These are phyloP conservation scores for Orycteropus afer DNA, from an alignment of 2,113 vertebrate species.

Conservation along the genomic window DNA sequence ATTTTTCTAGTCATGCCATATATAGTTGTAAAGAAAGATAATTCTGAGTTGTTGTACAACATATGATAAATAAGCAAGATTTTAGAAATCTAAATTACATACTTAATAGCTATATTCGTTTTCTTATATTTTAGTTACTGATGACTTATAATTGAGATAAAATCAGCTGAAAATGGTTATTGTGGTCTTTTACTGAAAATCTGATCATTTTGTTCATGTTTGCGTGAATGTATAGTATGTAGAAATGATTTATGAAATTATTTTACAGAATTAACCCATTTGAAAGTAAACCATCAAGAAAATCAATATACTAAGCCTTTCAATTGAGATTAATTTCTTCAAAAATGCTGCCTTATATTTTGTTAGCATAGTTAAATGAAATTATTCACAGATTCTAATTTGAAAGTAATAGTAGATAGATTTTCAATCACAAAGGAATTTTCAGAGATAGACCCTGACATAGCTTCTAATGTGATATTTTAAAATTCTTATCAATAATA, in stretches of 20 bases:
- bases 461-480: neutral
- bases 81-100: neutral
- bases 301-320: neutral
- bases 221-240: neutral
- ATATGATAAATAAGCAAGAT: neutral
- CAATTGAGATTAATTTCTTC: neutral
- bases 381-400: neutral
- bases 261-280: constrained; percentile 1
- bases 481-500: neutral
- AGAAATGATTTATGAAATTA: neutral
- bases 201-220: neutral
- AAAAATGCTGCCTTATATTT: neutral
- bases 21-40: neutral
- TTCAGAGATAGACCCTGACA: neutral
- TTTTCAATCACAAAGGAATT: neutral
- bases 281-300: neutral
- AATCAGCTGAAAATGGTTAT: neutral
- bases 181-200: neutral
- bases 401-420: neutral
- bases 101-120: neutral
- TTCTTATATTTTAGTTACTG: neutral
- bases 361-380: neutral
- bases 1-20: neutral
- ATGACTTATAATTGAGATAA: neutral
- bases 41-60: neutral